Conservation (phyloP, 1,140 invertebrate genomes). For the Pseudomyrmex cubaensis region DNA sequence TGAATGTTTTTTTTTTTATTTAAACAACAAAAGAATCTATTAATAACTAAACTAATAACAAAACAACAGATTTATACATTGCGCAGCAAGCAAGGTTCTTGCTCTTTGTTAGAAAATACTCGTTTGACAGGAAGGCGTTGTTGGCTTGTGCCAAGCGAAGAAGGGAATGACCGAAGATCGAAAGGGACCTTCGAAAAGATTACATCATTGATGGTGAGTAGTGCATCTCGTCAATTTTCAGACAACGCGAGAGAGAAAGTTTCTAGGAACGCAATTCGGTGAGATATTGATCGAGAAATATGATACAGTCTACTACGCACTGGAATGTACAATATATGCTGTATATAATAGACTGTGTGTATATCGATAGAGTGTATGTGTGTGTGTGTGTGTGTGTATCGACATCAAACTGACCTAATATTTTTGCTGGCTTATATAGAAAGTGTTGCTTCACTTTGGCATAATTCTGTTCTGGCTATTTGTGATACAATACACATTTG, state of each 20-base stretch:
- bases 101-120: conserved; percentile 58
- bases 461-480: conserved; percentile 65
- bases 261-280: background rate
- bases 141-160: conserved; percentile 54
- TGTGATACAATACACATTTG: conserved; percentile 55
- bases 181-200: conserved; percentile 37
- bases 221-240: background rate
- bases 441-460: conserved; percentile 62
- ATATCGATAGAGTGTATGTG: background rate
- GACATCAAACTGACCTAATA: conserved; percentile 56
- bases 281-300: conserved; percentile 8
- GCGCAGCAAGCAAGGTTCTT: conserved; percentile 43
- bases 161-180: conserved; percentile 60
- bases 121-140: conserved; percentile 40
- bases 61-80: background rate
- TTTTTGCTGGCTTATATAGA: conserved; percentile 52
- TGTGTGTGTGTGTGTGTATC: no score
- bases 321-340: background rate
- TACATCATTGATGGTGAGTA: background rate
- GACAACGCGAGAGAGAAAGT: background rate
- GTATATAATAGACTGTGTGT: background rate
- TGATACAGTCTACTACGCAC: conserved; percentile 19
- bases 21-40: background rate
- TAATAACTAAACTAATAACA: background rate
- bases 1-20: no score